Conservation (phyloP, 1,140 invertebrate genomes). For the Calliphora vicina region DNA sequence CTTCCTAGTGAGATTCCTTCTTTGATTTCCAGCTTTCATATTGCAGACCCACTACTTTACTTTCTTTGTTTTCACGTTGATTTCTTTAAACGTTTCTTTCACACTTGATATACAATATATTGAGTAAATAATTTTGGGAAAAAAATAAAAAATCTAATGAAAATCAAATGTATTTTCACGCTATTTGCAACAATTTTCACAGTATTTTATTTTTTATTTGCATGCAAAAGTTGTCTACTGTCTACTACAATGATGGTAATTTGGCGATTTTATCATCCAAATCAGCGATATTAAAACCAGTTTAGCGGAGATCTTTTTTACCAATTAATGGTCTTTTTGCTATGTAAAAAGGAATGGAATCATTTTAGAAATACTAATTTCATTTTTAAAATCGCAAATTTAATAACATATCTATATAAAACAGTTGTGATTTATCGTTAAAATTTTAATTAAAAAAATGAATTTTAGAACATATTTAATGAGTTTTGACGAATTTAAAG, state of each 20-base stretch:
- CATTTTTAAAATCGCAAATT: too few relatives aligned
- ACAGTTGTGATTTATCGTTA: too few relatives aligned
- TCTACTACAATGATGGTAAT: not conserved
- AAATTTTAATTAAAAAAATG: too few relatives aligned
- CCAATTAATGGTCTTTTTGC: too few relatives aligned
- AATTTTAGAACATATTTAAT: too few relatives aligned
- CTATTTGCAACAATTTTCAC: not conserved
- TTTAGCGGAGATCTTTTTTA: too few relatives aligned
- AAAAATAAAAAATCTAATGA: not conserved
- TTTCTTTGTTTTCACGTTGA: slow-evolving; percentile 5
- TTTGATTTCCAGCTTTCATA: slow-evolving; percentile 7
- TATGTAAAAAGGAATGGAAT: too few relatives aligned
- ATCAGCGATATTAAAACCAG: too few relatives aligned
- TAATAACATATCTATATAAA: too few relatives aligned
- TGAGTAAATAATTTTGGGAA: not conserved
- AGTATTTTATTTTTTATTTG: slow-evolving; percentile 11
- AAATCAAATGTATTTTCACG: not conserved
- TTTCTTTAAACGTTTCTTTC: not conserved
- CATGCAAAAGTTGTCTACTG: slow-evolving; percentile 3
- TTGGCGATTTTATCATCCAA: too few relatives aligned
- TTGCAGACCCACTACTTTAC: slow-evolving; percentile 4
- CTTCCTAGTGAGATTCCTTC: slow-evolving; percentile 28
- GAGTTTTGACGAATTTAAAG: too few relatives aligned
- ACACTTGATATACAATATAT: not conserved
- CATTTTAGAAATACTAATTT: too few relatives aligned